phyloP scores from a whole-genome alignment of 30 jellyfish, hydroid and myxozoan genomes.

The Chironex yamaguchii region DNA sequence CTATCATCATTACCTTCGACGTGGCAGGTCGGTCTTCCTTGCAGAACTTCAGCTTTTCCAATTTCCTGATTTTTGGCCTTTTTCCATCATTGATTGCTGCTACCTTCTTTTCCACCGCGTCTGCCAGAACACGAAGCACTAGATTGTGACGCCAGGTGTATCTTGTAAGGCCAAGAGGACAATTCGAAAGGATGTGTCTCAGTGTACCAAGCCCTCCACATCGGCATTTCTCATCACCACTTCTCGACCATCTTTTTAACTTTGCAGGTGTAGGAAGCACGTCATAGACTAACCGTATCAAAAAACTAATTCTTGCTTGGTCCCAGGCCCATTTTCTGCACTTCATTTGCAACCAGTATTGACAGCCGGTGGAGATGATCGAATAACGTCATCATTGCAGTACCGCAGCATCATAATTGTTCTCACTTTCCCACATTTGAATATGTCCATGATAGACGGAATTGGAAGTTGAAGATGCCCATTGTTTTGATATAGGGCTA shows the following conservation, averaged over 20 bases:
- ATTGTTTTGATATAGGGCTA: not conserved
- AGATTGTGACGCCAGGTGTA: constrained; percentile 27
- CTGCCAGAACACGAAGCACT: not conserved
- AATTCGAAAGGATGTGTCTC: constrained; percentile 1
- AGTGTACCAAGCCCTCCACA: not conserved
- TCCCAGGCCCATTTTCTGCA: constrained; percentile 4
- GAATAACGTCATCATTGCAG: not conserved
- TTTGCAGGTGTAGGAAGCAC: not conserved
- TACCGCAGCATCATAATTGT: not conserved
- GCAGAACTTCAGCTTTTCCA: not conserved
- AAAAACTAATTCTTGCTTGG: not conserved
- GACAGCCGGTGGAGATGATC: constrained; percentile 6
- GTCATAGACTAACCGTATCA: not conserved
- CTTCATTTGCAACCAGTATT: not conserved
- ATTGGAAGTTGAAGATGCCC: constrained; percentile 15
- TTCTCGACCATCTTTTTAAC: not conserved
- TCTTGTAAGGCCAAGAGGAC: constrained; percentile 7
- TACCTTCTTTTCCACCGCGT: not conserved
- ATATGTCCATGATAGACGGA: not conserved
- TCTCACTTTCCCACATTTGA: constrained; percentile 10
- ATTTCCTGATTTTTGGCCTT: not conserved
- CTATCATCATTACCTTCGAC: not conserved
- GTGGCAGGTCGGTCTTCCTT: not conserved
- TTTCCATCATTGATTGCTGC: constrained; percentile 1
- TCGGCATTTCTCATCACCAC: constrained; percentile 1